phyloP scores from a whole-genome alignment of 2,113 vertebrate genomes.

The Pseudois nayaur region DNA sequence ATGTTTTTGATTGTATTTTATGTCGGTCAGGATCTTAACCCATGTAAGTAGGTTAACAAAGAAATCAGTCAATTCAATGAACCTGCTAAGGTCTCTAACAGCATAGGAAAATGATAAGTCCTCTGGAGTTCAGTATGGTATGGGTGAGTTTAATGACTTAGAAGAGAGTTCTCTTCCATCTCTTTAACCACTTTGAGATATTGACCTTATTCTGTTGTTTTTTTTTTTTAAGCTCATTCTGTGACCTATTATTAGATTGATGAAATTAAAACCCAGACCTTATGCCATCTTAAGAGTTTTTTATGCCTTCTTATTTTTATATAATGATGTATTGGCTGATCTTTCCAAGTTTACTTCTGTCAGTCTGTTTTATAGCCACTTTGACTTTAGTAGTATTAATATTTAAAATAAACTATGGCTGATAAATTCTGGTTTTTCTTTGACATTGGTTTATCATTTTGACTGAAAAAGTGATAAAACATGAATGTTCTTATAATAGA shows the following conservation, averaged over 20 bases:
- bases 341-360: not conserved
- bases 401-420: not conserved
- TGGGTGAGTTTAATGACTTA: constrained; percentile 43
- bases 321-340: not conserved
- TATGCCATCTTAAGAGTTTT: not conserved
- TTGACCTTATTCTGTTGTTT: not conserved
- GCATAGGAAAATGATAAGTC: constrained; percentile 24
- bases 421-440: not conserved
- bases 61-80: constrained; percentile 51
- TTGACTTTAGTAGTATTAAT: not conserved
- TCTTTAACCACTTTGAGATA: constrained; percentile 29
- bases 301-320: not conserved
- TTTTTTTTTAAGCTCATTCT: not conserved
- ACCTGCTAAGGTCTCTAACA: constrained; percentile 46
- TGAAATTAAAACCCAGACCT: constrained; percentile 9
- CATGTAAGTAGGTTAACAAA: constrained; percentile 63
- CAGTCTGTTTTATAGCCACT: not conserved
- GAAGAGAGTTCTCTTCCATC: constrained; percentile 31
- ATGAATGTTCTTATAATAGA: not conserved
- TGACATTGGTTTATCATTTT: not conserved
- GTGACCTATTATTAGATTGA: not conserved
- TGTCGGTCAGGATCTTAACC: constrained; percentile 52
- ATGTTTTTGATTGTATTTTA: constrained; percentile 46
- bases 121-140: constrained; percentile 23
- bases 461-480: not conserved